Percentiles rank a stretch among this genome's conserved stretches.
Evolutionary conservation across 2,113 vertebrate genomes (phyloP).

Genomic region (Prochilodus magdalenae): DNA sequence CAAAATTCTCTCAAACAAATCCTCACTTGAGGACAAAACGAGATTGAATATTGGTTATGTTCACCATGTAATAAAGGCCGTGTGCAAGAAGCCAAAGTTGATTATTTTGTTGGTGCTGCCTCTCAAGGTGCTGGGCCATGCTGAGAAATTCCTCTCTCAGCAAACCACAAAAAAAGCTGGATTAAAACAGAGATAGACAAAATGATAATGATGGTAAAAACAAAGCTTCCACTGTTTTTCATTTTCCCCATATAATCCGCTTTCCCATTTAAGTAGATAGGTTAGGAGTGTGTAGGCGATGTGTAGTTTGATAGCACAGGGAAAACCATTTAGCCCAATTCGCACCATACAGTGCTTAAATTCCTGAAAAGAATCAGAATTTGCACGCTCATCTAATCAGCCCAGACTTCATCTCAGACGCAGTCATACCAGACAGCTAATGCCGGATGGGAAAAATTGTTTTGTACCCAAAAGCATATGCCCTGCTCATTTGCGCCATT

Average conservation of each 20-base stretch:
- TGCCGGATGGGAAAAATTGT: conserved; percentile 69
- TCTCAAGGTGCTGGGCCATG: neutral
- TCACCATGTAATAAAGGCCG: conserved; percentile 37
- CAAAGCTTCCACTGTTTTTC: neutral
- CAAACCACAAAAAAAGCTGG: too few relatives aligned
- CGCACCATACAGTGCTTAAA: neutral
- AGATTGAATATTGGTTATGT: conserved; percentile 40
- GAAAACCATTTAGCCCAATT: neutral
- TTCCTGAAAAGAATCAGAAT: conserved; percentile 13
- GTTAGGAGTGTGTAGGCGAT: neutral
- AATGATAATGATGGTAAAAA: neutral
- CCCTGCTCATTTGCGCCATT: neutral
- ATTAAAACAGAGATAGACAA: too few relatives aligned
- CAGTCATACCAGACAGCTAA: conserved; percentile 67
- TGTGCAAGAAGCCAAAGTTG: neutral
- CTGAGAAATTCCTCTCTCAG: neutral
- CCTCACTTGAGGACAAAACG: conserved; percentile 64
- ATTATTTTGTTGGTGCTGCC: conserved; percentile 10
- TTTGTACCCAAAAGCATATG: conserved; percentile 16
- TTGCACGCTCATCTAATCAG: conserved; percentile 34
- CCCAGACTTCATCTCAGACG: conserved; percentile 64
- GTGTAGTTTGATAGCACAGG: neutral
- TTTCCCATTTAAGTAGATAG: neutral
- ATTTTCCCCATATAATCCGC: neutral
- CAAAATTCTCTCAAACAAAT: conserved; percentile 50